Evolutionary conservation across 2,113 vertebrate species (phyloP).

Genomic region (Cyprinodon brontotheroides): DNA sequence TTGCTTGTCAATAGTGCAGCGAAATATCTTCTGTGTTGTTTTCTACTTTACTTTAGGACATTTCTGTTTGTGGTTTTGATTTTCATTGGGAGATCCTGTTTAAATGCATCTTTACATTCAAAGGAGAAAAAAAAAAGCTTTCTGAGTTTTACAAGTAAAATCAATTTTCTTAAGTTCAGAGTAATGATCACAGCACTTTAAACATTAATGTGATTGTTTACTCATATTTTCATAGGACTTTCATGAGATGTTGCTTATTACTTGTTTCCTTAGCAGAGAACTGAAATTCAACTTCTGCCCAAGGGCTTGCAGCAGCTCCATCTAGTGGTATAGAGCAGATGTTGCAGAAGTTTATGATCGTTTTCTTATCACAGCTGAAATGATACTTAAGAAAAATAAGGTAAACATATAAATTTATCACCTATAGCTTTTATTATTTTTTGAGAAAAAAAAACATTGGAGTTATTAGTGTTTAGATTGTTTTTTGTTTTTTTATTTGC

Average conservation of each 20-base stretch:
- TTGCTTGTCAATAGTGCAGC: too few relatives aligned
- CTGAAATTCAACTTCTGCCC: background rate
- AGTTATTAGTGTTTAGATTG: background rate
- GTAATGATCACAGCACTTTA: too few relatives aligned
- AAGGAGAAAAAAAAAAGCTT: too few relatives aligned
- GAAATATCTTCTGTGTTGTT: too few relatives aligned
- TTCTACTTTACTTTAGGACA: too few relatives aligned
- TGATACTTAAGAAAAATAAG: background rate
- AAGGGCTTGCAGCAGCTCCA: slow-evolving; percentile 12
- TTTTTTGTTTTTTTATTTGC: slow-evolving; percentile 45
- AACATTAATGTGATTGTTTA: too few relatives aligned
- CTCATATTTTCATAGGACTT: background rate
- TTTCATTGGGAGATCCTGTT: too few relatives aligned
- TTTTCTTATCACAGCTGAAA: background rate
- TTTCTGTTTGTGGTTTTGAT: too few relatives aligned
- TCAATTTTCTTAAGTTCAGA: too few relatives aligned
- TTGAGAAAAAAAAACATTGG: background rate
- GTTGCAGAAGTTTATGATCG: background rate
- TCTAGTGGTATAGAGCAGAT: slow-evolving; percentile 21
- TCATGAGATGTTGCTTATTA: background rate
- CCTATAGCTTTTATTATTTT: background rate
- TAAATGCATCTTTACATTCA: too few relatives aligned
- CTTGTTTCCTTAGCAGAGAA: background rate
- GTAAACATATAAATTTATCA: background rate
- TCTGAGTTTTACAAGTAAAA: too few relatives aligned